Evolutionary conservation across 2,113 vertebrate species (phyloP).

Genomic region (Petrocephalus zakoni): DNA sequence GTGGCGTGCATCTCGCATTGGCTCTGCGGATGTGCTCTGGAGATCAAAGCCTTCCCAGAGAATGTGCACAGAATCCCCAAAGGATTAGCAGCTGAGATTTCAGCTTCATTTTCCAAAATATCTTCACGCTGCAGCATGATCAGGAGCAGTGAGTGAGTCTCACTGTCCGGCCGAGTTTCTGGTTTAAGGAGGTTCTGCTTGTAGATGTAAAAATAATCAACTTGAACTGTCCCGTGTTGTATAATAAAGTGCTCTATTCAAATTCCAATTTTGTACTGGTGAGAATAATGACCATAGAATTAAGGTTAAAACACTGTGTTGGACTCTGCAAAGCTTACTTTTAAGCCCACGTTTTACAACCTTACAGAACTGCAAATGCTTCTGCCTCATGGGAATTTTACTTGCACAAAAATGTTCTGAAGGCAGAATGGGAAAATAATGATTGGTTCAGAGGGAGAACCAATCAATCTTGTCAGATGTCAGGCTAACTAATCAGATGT

Average conservation of each 20-base stretch:
- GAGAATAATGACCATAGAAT: too few relatives aligned
- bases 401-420: too few relatives aligned
- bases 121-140: background rate
- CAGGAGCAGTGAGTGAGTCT: background rate
- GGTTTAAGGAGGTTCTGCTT: background rate
- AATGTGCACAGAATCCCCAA: slow-evolving; percentile 20
- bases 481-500: too few relatives aligned
- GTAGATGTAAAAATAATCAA: background rate
- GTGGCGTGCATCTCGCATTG: background rate
- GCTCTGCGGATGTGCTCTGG: slow-evolving; percentile 14
- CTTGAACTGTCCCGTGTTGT: background rate
- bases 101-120: slow-evolving; percentile 14
- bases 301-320: background rate
- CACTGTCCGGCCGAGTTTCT: background rate
- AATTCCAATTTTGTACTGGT: background rate
- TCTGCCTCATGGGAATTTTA: background rate
- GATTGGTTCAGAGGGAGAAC: too few relatives aligned
- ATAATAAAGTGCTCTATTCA: background rate
- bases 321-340: background rate
- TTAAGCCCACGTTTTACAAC: background rate
- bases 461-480: too few relatives aligned
- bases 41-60: slow-evolving; percentile 26
- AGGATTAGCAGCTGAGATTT: slow-evolving; percentile 22
- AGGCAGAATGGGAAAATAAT: too few relatives aligned
- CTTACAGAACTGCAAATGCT: background rate